Evolutionary conservation across 30 jellyfish, hydroid and myxozoan species (phyloP), one percentile per base, ranked within the genome.

Genomic region (Aurelia sp.): DNA sequence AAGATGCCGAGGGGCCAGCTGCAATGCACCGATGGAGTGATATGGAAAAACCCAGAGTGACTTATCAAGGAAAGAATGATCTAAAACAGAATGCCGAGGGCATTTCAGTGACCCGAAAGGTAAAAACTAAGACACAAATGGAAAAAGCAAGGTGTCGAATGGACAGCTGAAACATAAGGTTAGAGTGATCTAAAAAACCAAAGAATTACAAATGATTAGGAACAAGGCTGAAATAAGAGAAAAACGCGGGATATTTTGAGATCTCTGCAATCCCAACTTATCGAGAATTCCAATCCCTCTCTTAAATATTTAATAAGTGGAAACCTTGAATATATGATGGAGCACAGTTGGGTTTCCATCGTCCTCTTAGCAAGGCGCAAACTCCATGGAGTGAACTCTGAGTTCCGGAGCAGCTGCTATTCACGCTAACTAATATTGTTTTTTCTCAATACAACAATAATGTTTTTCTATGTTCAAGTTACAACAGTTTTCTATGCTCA

Each of bases 271-370:
- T 62, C 89, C 89, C 31, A 53, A 59, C 71, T 78, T 62, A 62
- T 62, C 79, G 66, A 68, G 35, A 78, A 27, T 78, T 78, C 73
- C 89, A 78, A 78, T 78, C 89, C 50, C 64, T 30, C 30, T 63
- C 48, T 37, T 78, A 31, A 78, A 78, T 78, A 12, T 15, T 78
- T 62, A 11, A 78, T 62, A 23, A 23, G 23, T 55, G 17, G 58
- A 73, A 78, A 60, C 89, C 60, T 27, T 44, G 31, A 78, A 78
- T 78, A 78, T 62, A 78, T 23, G 79, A 78, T 37, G 79, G 57
- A 50, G 19, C 89, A 7, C 89, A 64, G 89, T 63, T 78, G 89
- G 89, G 71, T 78, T 62, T 69, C 79, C 73, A 17, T 33, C 79
- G 64, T 60, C 55, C 50, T 76, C 63, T 66, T 59, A 21, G 50